Evolutionary conservation across 2,888 invertebrate species (phyloP), one percentile per base, ranked within the genome.

Genomic region (Macrostomum cliftonense): DNA sequence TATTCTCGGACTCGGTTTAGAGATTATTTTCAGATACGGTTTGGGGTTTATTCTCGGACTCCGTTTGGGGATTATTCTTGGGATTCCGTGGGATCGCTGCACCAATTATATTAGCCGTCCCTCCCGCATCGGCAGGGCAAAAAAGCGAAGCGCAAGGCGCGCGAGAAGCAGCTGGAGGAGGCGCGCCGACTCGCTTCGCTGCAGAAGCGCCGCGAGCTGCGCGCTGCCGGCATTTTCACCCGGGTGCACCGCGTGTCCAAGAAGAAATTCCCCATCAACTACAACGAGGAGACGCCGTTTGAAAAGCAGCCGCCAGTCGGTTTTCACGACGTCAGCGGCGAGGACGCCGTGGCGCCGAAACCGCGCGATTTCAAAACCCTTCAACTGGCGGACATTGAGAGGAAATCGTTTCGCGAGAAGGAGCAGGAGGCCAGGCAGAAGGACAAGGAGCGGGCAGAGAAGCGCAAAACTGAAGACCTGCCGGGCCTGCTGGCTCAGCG

Each of bases 121-220:
- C 28, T 7, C 9, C 9, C 28, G 9, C 28, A 5, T 5, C 7
- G 12, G 7, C 17, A 50, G 64, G 91, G 97, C 43, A 76, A 76
- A 59, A 76, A 77, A 58, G 76, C 76, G 1, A 76, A 76, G 57
- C 61, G 76, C 36, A 76, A 76, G 61, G 97, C 97, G 0, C 77
- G 97, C 40, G 97, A 99, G 68, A 93, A 95, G 70, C 97, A 99
- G 68, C 72, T 99, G 56, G 93, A 97, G 67, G 97, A 97, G 71
- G 97, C 97, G 0, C 77, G 95, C 21, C 76, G 97, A 16, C 75
- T 99, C 42, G 97, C 97, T 0, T 87, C 95, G 0, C 70, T 99
- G 47, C 97, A 97, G 71, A 99, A 99, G 70, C 77, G 93, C n/a
- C 75, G 97, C 39, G 97, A 99, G 70, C 74, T 99, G 42, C 79